Conservation (phyloP, 1,140 invertebrate genomes). For the Polypedilum vanderplanki region DNA sequence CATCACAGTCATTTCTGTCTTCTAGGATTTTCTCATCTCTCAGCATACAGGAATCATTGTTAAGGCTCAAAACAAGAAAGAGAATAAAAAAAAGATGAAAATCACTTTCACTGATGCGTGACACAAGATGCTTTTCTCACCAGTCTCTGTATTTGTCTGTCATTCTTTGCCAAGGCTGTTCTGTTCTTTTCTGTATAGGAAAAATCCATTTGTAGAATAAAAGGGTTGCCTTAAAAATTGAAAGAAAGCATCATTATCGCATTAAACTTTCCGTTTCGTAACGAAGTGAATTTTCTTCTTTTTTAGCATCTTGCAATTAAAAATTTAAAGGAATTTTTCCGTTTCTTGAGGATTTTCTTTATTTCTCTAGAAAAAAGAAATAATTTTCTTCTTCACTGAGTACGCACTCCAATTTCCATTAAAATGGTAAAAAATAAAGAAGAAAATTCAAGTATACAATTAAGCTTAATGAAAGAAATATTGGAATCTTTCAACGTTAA, state of each 20-base stretch:
- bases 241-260: conserved; percentile 1
- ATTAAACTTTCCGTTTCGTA: neutral
- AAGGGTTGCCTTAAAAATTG: neutral
- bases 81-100: neutral
- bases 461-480: neutral
- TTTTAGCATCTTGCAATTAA: neutral
- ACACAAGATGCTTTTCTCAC: neutral
- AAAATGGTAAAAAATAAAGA: neutral
- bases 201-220: neutral
- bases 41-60: conserved; percentile 4
- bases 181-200: neutral
- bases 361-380: neutral
- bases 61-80: neutral
- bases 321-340: neutral
- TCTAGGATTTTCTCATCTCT: neutral
- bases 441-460: neutral
- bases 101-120: neutral
- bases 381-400: neutral
- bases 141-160: neutral
- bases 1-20: conserved; percentile 4
- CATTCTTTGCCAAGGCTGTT: neutral
- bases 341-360: too few relatives aligned
- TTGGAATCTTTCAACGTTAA: too few relatives aligned
- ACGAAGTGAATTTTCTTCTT: neutral
- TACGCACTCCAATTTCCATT: neutral